Evolutionary conservation across 2,113 vertebrate species (phyloP).

Genomic region (Penelope pileata): DNA sequence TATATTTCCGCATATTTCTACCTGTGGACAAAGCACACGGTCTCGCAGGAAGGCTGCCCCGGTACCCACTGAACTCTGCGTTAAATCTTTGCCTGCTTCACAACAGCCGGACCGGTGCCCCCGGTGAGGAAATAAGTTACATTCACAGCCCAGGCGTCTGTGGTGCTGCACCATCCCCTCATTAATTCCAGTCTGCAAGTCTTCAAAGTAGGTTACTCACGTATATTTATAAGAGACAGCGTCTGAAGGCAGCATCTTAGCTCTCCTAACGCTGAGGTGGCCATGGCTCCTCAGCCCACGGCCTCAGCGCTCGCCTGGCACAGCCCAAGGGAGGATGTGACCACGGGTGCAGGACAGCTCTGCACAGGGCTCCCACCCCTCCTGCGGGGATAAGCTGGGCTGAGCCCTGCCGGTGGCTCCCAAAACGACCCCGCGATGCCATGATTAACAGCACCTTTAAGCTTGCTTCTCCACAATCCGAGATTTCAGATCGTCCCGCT

Average conservation of each 20-base stretch:
- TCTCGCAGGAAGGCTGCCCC: not conserved
- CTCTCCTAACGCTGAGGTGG: not conserved
- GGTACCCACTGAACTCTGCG: not conserved
- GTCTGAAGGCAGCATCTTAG: not conserved
- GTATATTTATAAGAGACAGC: not conserved
- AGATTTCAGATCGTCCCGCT: too few relatives aligned
- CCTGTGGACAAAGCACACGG: not conserved
- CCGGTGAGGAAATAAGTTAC: not conserved
- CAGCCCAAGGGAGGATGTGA: not conserved
- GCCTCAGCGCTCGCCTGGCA: accelerated
- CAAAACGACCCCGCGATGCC: not conserved
- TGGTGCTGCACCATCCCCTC: not conserved
- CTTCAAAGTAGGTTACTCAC: not conserved
- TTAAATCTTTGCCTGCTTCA: accelerated
- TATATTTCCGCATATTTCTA: not conserved
- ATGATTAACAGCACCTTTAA: not conserved
- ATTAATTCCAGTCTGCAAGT: not conserved
- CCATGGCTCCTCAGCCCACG: not conserved
- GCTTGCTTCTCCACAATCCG: not conserved
- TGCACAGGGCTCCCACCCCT: not conserved
- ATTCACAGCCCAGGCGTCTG: not conserved
- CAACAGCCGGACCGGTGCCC: not conserved
- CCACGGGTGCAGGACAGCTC: not conserved
- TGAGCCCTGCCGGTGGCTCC: not conserved
- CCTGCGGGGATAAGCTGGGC: not conserved